These are phyloP conservation scores for Nemopilema nomurai DNA, from an alignment of 30 jellyfish, hydroid and myxozoan species.

Conservation along the genomic window DNA sequence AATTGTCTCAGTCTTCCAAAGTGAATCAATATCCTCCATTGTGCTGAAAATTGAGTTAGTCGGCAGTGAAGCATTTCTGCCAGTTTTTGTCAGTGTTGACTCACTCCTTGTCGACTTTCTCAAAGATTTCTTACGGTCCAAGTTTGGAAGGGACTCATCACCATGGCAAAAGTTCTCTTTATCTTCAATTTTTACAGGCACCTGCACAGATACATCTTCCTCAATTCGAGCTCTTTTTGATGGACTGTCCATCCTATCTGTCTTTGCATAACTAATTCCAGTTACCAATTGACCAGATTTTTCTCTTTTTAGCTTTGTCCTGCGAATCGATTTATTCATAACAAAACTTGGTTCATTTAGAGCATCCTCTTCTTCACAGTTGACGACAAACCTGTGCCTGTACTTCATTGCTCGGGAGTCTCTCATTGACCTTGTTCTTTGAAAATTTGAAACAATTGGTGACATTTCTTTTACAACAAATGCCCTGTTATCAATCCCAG, in stretches of 20 bases:
- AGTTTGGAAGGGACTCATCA: not conserved
- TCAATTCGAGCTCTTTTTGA: constrained; percentile 26
- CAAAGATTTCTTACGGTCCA: constrained; percentile 26
- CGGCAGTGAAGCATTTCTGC: not conserved
- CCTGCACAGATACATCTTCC: not conserved
- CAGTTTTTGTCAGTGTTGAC: constrained; percentile 15
- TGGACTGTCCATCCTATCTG: constrained; percentile 45
- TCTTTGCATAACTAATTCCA: constrained; percentile 51
- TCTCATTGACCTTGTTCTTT: constrained; percentile 42
- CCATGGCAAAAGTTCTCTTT: constrained; percentile 13
- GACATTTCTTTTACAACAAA: constrained; percentile 55
- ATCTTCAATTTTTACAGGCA: not conserved
- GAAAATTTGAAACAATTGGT: constrained; percentile 32
- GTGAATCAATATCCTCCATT: not conserved
- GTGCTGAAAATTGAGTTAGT: constrained; percentile 12
- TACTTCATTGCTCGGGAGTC: constrained; percentile 52
- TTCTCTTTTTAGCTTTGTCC: constrained; percentile 35
- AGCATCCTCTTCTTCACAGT: constrained; percentile 58
- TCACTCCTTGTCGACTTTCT: constrained; percentile 34
- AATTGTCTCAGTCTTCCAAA: constrained; percentile 15
- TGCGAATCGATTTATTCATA: constrained; percentile 55
- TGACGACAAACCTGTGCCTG: constrained; percentile 53
- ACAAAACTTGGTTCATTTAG: constrained; percentile 51
- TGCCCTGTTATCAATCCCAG: constrained; percentile 70
- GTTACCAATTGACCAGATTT: constrained; percentile 47